Base-by-base conservation (phyloP, 2,888 invertebrate species). In the Drosophila diplacantha region DNA sequence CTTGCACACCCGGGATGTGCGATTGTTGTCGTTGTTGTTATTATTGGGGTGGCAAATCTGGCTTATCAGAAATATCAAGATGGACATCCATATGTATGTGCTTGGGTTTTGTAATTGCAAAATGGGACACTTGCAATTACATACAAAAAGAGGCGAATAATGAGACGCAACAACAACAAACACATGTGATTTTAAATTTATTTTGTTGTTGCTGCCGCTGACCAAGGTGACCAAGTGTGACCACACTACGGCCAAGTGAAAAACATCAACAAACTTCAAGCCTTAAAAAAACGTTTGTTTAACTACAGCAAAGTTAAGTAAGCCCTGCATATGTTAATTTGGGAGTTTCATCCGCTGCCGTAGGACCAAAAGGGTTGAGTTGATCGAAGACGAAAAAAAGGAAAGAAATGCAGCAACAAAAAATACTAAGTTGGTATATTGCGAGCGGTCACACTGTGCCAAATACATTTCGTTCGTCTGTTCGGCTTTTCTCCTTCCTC, bases 161-260 rank as follows among this genome's bases (percentile, higher is more conserved):
- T 46, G 55, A n/a, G 53, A 37, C 51, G 32, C 41, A 47, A 67
- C 43, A 61, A 60, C 54, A 67, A 60, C 52, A 79, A 63, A 82
- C 75, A 83, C 83, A 84, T 83, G 80, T 84, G 83, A 84, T 80
- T 80, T 66, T 20, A 18, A 29, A 31, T 44, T 44, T 44, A 18
- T 46, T 58, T 65, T 34, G 26, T 32, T 49, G 54, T 50, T 51
- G 39, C 41, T 51, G 26, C 31, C 38, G 29, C 29, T 35, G 29
- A 44, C 44, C 32, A 52, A 34, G 24, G 20, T 39, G 50, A 8
- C 51, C 58, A 75, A 75, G 76, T 76, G 83, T 76, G 76, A 34
- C 76, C 83, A 44, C 26, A 35, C 50, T 41, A 5, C 20, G 20
- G 20, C 5, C 44, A 20, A 12, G 16, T 3, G 7, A 4, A 20